Evolutionary conservation across 2,888 invertebrate genomes (phyloP), one percentile per base, ranked within the genome.

Genomic region (Lasioglossum lativentre): DNA sequence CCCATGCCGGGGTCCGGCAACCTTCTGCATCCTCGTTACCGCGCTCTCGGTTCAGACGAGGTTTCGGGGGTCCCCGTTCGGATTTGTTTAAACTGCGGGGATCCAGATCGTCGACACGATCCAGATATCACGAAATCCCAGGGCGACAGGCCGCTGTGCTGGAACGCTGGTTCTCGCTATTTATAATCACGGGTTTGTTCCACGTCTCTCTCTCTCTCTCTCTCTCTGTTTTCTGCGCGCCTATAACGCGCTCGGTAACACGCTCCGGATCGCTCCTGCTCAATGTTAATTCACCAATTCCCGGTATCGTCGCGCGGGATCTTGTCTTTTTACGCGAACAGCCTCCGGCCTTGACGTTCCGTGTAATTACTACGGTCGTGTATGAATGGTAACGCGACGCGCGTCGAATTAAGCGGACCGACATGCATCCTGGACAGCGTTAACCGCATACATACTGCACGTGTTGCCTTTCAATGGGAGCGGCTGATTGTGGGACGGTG

Each of bases 21-120:
- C 82, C 90, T 88, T 88, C 89, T 87, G 91, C 88, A 90, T 91
- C 91, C 91, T 91, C 78, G 90, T 91, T 91, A 90, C 82, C 81
- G 79, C 66, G 45, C 59, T 63, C 59, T 63, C 59, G 59, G 27
- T 14, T 30, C 59, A 63, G 70, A 34, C 45, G 74, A n/a, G 74
- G 82, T 88, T 90, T 88, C 86, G 85, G 76, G 82, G 84, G 83
- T 40, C 77, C 79, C 80, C 76, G 79, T 66, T 40, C 73, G 79
- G 77, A 80, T 85, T 86, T 76, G 86, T 84, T 82, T 82, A 73
- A 81, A 80, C 81, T 70, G 52, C 34, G 75, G 30, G 30, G 80
- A 80, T 80, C 78, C 74, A 38, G 52, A 63, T 63, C 42, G 79
- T 80, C 68, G 38, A 85, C 82, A 81, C 78, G 77, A 86, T 86